phyloP scores from a whole-genome alignment of 37 sponge, comb jelly and placozoan genomes.

The Dysidea cf. avara region DNA sequence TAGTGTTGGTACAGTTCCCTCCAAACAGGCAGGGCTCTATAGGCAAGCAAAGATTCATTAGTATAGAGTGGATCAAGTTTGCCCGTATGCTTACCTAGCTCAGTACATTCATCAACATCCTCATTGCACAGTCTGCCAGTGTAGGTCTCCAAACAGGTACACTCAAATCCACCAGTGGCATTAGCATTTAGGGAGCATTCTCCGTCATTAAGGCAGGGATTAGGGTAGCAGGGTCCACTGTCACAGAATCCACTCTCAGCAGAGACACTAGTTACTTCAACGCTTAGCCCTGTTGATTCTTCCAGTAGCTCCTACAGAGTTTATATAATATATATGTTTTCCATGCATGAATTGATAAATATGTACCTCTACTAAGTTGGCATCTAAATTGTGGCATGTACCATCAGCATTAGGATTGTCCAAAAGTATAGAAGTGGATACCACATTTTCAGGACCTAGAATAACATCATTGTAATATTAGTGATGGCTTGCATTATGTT shows the following conservation, averaged over 20 bases:
- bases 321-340: too few species aligned
- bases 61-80: neutral
- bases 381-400: conserved; percentile 1
- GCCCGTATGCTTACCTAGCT: neutral
- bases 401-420: conserved; percentile 3
- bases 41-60: neutral
- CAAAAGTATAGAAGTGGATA: neutral
- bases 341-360: neutral
- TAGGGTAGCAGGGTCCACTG: conserved; percentile 55
- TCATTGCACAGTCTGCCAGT: conserved; percentile 40
- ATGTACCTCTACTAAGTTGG: conserved; percentile 6
- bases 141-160: conserved; percentile 47
- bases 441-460: neutral
- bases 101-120: conserved; percentile 49
- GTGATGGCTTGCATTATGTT: neutral
- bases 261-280: conserved; percentile 10
- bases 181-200: conserved; percentile 8
- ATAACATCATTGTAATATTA: neutral
- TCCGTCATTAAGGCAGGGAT: conserved; percentile 66
- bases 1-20: conserved; percentile 51
- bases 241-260: conserved; percentile 42
- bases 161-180: conserved; percentile 35
- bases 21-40: conserved; percentile 56
- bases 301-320: neutral
- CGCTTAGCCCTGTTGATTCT: neutral